Percentiles rank a stretch among this genome's conserved stretches.
phyloP scores from a whole-genome alignment of 2,113 vertebrate genomes.

The Ptilonorhynchus violaceus region DNA sequence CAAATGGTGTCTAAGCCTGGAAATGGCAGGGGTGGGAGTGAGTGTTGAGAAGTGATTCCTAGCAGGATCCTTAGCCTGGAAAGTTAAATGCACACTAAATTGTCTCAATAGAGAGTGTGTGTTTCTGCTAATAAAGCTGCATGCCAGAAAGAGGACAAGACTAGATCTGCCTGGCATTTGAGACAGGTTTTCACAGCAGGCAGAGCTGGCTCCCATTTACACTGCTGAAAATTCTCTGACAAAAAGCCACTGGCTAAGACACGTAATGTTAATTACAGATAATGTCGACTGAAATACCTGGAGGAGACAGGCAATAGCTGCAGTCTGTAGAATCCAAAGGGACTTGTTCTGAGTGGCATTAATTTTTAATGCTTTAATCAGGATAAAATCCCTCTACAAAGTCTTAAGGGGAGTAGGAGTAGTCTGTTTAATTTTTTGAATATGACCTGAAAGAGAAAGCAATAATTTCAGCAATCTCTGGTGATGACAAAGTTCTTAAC shows the following conservation, averaged over 20 bases:
- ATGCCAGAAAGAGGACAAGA: background rate
- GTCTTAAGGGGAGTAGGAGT: background rate
- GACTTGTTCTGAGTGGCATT: constrained; percentile 25
- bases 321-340: constrained; percentile 4
- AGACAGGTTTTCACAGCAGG: background rate
- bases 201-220: background rate
- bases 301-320: constrained; percentile 6
- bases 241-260: background rate
- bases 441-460: constrained; percentile 9
- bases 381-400: constrained; percentile 21
- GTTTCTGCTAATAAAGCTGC: background rate
- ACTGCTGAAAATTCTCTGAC: background rate
- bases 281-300: background rate
- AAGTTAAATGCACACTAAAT: background rate
- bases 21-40: background rate
- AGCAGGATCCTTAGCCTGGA: background rate
- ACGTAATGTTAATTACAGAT: constrained; percentile 3
- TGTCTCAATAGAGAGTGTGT: background rate
- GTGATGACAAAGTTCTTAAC: background rate
- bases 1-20: background rate
- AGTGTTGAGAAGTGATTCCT: background rate
- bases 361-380: constrained; percentile 56
- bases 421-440: constrained; percentile 35
- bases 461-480: background rate
- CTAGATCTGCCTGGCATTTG: background rate